Base-by-base conservation (phyloP, 2,888 invertebrate species). In the Camptogramma bilineatum region DNA sequence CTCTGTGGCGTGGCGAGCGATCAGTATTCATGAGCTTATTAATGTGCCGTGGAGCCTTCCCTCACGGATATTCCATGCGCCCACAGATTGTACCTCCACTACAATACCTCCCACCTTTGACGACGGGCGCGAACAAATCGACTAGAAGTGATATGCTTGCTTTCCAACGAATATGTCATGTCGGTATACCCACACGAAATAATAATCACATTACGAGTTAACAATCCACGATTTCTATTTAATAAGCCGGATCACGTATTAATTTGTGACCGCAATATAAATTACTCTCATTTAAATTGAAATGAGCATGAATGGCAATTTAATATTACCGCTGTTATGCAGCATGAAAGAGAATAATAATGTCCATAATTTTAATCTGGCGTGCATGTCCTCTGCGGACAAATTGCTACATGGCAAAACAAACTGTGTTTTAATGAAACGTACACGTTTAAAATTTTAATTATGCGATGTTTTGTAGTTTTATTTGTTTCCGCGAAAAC, bases 21-120 rank as follows among this genome's bases (percentile, higher is more conserved):
- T 87, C 81, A 85, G 84, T 87, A 88, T 91, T 91, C 90, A 90
- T 88, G 85, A 88, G 83, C 81, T 85, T 89, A 87, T 89, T 89
- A 90, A 90, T 87, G 87, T 83, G 80, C 73, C 74, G 77, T 74
- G 71, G 73, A 77, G 71, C 77, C 76, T 77, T 80, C 79, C 78
- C 74, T 59, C 74, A 68, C 74, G 69, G 72, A 73, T 55, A 54
- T 46, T 72, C 72, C 72, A 76, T 73, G 75, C 76, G 77, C 80
- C 78, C 79, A 83, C 84, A 86, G 81, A 85, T 83, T 80, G 83
- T 79, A 78, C 80, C 79, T 78, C 81, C 76, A 74, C 79, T 69
- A 89, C 66, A 70, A 69, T 68, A 54, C 68, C 63, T 64, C 63
- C 68, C 64, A 66, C 64, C 66, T 60, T 54, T 63, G 58, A 64